These are phyloP conservation scores for Myotis brandtii DNA, from an alignment of 2,113 vertebrate species.

Conservation along the genomic window DNA sequence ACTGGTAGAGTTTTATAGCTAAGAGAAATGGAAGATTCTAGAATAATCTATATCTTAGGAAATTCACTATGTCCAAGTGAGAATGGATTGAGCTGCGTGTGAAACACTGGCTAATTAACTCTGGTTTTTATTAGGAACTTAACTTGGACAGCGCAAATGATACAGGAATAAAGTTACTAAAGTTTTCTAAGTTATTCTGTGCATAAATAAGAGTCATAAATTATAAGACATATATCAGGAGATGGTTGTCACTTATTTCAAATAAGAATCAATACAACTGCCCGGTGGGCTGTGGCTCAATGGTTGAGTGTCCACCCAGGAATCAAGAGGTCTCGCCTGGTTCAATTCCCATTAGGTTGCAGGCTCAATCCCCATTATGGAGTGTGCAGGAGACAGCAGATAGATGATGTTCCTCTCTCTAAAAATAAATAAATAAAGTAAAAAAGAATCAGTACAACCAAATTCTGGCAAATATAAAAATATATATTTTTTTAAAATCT, in stretches of 20 bases:
- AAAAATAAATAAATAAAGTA: too few species aligned
- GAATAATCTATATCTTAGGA: background rate
- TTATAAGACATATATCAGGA: background rate
- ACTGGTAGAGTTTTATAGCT: background rate
- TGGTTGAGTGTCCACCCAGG: too few species aligned
- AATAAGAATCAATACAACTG: background rate
- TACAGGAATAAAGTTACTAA: background rate
- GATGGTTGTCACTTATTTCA: background rate
- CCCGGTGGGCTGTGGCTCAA: too few species aligned
- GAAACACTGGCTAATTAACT: background rate
- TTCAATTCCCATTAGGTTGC: too few species aligned
- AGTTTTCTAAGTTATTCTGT: constrained; percentile 5
- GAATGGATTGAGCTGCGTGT: background rate
- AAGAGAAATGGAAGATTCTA: background rate
- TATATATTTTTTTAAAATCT: background rate
- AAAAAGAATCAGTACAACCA: background rate
- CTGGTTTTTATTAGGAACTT: background rate
- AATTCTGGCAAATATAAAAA: background rate
- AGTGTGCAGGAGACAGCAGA: too few species aligned
- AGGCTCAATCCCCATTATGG: too few species aligned
- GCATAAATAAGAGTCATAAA: background rate
- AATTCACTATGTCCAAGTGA: background rate
- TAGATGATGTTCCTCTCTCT: too few species aligned
- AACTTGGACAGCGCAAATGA: background rate
- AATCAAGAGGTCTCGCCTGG: too few species aligned